Evolutionary conservation across 1,140 invertebrate species (phyloP).

Genomic region (Drosophila suzukii): DNA sequence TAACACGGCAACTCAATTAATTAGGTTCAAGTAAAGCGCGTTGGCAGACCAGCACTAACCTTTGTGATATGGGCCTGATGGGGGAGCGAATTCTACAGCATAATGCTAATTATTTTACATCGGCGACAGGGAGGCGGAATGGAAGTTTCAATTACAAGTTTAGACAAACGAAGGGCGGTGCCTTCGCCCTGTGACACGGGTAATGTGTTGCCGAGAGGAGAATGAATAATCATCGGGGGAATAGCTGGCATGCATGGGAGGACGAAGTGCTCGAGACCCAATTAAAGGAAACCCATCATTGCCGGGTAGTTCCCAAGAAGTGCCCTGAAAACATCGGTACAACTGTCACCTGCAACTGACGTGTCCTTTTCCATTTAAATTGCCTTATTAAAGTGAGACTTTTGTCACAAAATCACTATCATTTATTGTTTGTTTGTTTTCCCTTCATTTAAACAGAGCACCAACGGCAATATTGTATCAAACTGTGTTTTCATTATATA

Average conservation of each 20-base stretch:
- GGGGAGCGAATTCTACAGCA: conserved; percentile 44
- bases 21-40: conserved; percentile 67
- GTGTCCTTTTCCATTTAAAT: not conserved
- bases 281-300: conserved; percentile 13
- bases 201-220: conserved; percentile 59
- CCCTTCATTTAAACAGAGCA: not conserved
- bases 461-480: not conserved
- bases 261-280: conserved; percentile 2
- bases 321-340: not conserved
- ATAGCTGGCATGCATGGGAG: conserved; percentile 11
- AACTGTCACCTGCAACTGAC: conserved; percentile 3
- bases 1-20: conserved; percentile 78
- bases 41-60: conserved; percentile 34
- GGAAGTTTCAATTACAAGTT: conserved; percentile 70
- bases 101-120: conserved; percentile 78
- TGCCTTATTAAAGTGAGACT: not conserved
- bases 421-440: conserved; percentile 1
- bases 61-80: conserved; percentile 37
- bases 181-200: conserved; percentile 51
- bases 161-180: conserved; percentile 38
- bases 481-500: not conserved
- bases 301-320: conserved; percentile 7
- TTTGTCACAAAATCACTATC: not conserved
- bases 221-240: conserved; percentile 59
- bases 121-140: conserved; percentile 11